phyloP scores from a whole-genome alignment of 2,888 invertebrate species.

The Ditula angustiorana region DNA sequence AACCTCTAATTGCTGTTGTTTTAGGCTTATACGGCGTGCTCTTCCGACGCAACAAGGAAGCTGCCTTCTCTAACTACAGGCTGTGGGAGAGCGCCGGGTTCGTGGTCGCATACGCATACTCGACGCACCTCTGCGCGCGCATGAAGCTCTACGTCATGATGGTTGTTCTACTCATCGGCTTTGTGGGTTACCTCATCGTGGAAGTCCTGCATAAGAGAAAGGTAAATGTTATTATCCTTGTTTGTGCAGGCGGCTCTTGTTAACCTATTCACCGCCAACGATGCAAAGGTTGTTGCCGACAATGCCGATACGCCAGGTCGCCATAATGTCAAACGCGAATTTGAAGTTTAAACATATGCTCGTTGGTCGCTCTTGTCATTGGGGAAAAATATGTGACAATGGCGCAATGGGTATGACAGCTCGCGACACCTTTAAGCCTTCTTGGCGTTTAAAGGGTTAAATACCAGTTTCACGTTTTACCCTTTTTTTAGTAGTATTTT shows the following conservation, averaged over 20 bases:
- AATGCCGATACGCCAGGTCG: no score
- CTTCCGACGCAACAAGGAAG: slow-evolving; percentile 95
- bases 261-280: no score
- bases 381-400: no score
- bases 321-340: no score
- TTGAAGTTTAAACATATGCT: no score
- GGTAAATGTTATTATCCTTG: slow-evolving; percentile 72
- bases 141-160: slow-evolving; percentile 95
- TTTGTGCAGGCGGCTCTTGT: neutral
- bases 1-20: slow-evolving; percentile 46
- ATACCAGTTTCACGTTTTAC: no score
- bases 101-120: slow-evolving; percentile 95
- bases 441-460: no score
- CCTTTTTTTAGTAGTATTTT: no score
- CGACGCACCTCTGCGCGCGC: slow-evolving; percentile 93
- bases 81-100: slow-evolving; percentile 96
- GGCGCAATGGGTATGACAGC: no score
- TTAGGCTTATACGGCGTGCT: slow-evolving; percentile 94
- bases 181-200: slow-evolving; percentile 91
- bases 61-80: slow-evolving; percentile 96
- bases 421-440: no score
- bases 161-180: slow-evolving; percentile 90
- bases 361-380: no score
- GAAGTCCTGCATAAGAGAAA: slow-evolving; percentile 94
- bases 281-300: no score